These are phyloP conservation scores for Sycobia sp. DNA, from an alignment of 1,140 invertebrate genomes.

Conservation along the genomic window DNA sequence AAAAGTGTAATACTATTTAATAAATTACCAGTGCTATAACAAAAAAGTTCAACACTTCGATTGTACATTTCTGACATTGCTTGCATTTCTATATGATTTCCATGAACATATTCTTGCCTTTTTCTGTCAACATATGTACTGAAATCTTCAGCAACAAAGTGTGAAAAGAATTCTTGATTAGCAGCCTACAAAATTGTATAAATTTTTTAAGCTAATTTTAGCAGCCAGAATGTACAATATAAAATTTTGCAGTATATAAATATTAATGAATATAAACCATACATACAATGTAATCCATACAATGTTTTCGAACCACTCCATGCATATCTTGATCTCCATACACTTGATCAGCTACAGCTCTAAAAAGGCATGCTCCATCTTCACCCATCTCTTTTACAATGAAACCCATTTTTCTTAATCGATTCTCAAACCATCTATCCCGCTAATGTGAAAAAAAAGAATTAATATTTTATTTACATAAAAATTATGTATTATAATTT, in stretches of 20 bases:
- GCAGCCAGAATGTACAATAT: too few species aligned
- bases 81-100: slow-evolving; percentile 94
- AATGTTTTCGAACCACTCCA: slow-evolving; percentile 79
- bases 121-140: slow-evolving; percentile 83
- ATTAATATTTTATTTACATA: background rate
- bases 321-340: slow-evolving; percentile 96
- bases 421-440: slow-evolving; percentile 74
- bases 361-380: slow-evolving; percentile 92
- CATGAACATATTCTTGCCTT: slow-evolving; percentile 79
- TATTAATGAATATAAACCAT: slow-evolving; percentile 1
- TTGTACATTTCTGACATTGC: slow-evolving; percentile 93
- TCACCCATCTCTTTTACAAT: slow-evolving; percentile 88
- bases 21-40: slow-evolving; percentile 77
- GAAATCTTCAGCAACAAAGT: slow-evolving; percentile 93
- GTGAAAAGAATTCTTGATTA: slow-evolving; percentile 90
- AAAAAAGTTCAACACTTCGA: slow-evolving; percentile 90
- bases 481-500: background rate
- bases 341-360: slow-evolving; percentile 91
- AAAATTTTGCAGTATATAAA: background rate
- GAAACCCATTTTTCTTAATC: slow-evolving; percentile 76
- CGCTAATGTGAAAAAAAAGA: slow-evolving; percentile 51
- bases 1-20: too few species aligned
- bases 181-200: slow-evolving; percentile 65
- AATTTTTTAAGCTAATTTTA: background rate
- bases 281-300: slow-evolving; percentile 92